Evolutionary conservation across 92 coral and sea anemone genomes (phyloP).

Genomic region (Porites cylindrica): DNA sequence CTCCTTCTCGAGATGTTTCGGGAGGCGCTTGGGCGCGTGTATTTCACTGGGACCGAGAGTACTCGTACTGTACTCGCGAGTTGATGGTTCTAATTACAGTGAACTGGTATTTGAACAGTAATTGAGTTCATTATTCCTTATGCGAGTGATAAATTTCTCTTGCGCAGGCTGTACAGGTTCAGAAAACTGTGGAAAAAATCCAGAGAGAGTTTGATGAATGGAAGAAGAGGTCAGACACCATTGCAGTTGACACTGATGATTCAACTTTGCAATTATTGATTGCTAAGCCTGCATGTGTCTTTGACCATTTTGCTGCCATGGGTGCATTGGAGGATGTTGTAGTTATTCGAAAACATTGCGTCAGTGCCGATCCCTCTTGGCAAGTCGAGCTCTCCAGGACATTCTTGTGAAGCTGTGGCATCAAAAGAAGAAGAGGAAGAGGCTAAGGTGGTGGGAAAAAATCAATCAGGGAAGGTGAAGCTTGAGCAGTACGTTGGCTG

Average conservation of each 20-base stretch:
- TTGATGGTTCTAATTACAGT: not conserved
- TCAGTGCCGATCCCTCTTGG: not conserved
- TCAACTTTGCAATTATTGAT: not conserved
- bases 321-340: not conserved
- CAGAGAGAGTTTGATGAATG: not conserved
- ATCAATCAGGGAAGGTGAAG: not conserved
- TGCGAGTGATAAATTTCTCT: not conserved
- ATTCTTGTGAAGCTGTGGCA: conserved; percentile 2
- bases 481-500: not conserved
- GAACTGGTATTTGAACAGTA: not conserved
- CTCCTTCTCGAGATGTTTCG: not conserved
- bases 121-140: not conserved
- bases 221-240: not conserved
- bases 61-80: not conserved
- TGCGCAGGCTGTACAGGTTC: not conserved
- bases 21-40: not conserved
- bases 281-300: not conserved
- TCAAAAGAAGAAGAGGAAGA: not conserved
- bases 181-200: not conserved
- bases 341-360: not conserved
- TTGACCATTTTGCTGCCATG: not conserved
- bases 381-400: conserved; percentile 10
- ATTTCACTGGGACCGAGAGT: not conserved
- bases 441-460: not conserved
- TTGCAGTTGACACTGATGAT: not conserved